Evolutionary conservation across 2,888 invertebrate genomes (phyloP).

Genomic region (Mythimna ferrago): DNA sequence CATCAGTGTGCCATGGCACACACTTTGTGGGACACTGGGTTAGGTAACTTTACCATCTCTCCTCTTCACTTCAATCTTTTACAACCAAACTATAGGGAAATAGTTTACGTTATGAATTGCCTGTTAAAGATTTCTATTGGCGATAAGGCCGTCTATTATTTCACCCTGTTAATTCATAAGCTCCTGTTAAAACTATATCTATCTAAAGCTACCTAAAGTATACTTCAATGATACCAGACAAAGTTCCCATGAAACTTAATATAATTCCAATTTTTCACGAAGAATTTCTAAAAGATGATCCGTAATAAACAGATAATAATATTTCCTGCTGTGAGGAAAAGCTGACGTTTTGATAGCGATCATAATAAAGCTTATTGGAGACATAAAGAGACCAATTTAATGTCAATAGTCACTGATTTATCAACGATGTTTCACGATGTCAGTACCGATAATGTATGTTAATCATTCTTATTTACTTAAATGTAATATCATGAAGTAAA

Average conservation of each 20-base stretch:
- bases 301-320: conserved; percentile 14
- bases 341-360: conserved; percentile 15
- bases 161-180: too few species aligned
- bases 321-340: conserved; percentile 38
- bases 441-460: background rate
- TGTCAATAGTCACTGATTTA: conserved; percentile 43
- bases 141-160: too few species aligned
- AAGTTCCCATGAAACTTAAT: too few species aligned
- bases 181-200: too few species aligned
- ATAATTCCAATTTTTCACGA: background rate
- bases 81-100: too few species aligned
- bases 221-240: too few species aligned
- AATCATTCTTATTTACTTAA: background rate
- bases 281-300: conserved; percentile 8
- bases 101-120: background rate
- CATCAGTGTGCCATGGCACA: too few species aligned
- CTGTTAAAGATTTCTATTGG: too few species aligned
- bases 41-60: background rate
- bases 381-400: conserved; percentile 9
- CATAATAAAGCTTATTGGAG: background rate
- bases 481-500: background rate
- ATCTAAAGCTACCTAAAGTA: too few species aligned
- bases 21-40: too few species aligned
- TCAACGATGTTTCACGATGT: background rate
- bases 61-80: background rate